A percentile compares a stretch with the other conserved stretches of the same genome.
Conservation (phyloP, 2,113 vertebrate genomes). For the Todiramphus chloris region DNA sequence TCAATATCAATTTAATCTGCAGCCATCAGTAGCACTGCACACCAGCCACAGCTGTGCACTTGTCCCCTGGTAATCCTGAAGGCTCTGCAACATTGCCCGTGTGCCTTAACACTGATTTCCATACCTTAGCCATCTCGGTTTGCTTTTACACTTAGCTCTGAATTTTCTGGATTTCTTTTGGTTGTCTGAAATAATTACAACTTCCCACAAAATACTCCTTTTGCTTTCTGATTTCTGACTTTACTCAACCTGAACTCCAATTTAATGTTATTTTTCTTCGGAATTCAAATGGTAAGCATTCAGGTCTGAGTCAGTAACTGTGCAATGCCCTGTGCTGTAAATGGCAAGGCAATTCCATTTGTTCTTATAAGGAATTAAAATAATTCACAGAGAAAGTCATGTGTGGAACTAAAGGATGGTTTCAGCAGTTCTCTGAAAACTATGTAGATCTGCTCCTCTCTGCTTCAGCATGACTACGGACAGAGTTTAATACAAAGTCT, state of each 20-base stretch:
- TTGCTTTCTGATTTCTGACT: not conserved
- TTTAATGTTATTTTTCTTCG: not conserved
- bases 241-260: not conserved
- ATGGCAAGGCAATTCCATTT: not conserved
- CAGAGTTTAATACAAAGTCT: not conserved
- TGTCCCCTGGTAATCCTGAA: not conserved
- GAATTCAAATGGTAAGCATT: not conserved
- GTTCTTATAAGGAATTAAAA: not conserved
- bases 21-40: not conserved
- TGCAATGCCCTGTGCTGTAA: not conserved
- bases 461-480: not conserved
- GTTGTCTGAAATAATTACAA: not conserved
- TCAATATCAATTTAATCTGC: constrained; percentile 37
- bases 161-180: not conserved
- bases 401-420: not conserved
- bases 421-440: not conserved
- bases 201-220: not conserved
- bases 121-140: not conserved
- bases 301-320: not conserved
- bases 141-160: not conserved
- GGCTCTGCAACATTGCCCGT: not conserved
- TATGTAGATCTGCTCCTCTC: not conserved
- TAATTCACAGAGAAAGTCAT: not conserved
- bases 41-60: not conserved
- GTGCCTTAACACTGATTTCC: not conserved